A percentile compares a stretch with the other conserved stretches of the same genome.
Evolutionary conservation across 2,113 vertebrate species (phyloP).

Genomic region (Etheostoma spectabile): DNA sequence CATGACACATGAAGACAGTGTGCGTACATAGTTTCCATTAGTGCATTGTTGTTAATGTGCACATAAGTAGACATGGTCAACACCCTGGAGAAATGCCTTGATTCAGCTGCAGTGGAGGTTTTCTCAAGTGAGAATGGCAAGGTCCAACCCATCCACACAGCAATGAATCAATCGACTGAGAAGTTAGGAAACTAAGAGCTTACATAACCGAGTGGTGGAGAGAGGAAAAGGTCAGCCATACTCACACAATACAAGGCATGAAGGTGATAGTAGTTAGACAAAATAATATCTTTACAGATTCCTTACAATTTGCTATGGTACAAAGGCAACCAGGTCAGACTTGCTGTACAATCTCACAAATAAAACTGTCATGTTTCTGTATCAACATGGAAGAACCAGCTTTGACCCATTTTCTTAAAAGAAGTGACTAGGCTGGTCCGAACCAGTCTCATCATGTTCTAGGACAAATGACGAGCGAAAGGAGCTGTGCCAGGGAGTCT

Average conservation of each 20-base stretch:
- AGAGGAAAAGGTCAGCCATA: slow-evolving; percentile 42
- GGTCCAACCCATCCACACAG: slow-evolving; percentile 44
- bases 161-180: slow-evolving; percentile 59
- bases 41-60: slow-evolving; percentile 18
- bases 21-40: slow-evolving; percentile 30
- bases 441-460: slow-evolving; percentile 55
- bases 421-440: slow-evolving; percentile 8
- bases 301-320: not conserved
- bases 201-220: slow-evolving; percentile 53
- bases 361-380: not conserved
- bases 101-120: slow-evolving; percentile 38
- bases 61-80: not conserved
- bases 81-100: slow-evolving; percentile 23
- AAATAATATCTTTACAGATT: not conserved
- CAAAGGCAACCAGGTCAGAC: not conserved
- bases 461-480: slow-evolving; percentile 58
- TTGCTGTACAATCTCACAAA: not conserved
- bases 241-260: slow-evolving; percentile 22
- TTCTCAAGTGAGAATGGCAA: slow-evolving; percentile 27
- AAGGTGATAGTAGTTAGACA: not conserved
- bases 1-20: slow-evolving; percentile 22
- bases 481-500: slow-evolving; percentile 46
- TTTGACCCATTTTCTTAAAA: slow-evolving; percentile 53
- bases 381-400: slow-evolving; percentile 8
- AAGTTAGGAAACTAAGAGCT: slow-evolving; percentile 55